These are phyloP conservation scores for Echeneis naucrates DNA, from an alignment of 2,797 vertebrate genomes.

Conservation along the genomic window DNA sequence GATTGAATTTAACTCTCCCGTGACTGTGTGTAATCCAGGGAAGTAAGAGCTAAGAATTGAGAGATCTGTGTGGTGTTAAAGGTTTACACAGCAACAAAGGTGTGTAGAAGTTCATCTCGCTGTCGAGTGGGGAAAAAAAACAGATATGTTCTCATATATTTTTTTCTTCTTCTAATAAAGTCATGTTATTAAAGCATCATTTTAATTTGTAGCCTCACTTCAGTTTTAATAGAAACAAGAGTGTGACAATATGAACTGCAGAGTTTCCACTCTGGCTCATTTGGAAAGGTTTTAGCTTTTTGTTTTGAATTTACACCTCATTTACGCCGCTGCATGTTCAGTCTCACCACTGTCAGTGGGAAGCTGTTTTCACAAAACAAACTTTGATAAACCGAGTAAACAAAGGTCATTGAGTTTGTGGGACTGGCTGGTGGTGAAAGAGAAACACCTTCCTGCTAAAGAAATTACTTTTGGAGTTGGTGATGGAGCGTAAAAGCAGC, in stretches of 20 bases:
- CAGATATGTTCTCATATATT: too few species aligned
- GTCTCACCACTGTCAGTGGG: not conserved
- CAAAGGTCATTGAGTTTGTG: not conserved
- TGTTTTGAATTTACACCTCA: constrained; percentile 9
- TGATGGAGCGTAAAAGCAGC: not conserved
- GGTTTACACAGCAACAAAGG: constrained; percentile 16
- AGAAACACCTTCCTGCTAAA: not conserved
- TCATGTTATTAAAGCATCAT: too few species aligned
- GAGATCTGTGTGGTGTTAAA: not conserved
- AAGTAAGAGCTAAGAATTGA: not conserved
- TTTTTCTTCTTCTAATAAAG: not conserved
- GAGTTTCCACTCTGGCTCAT: not conserved
- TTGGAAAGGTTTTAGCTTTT: constrained; percentile 1
- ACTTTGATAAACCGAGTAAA: not conserved
- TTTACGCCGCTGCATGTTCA: not conserved
- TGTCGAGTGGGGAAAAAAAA: too few species aligned
- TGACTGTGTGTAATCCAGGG: not conserved
- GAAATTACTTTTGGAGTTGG: not conserved
- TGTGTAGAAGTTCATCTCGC: too few species aligned
- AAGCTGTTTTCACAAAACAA: constrained; percentile 8
- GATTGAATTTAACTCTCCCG: constrained; percentile 9
- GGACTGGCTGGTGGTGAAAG: not conserved
- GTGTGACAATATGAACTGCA: not conserved
- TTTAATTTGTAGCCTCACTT: too few species aligned
- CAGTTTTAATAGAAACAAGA: not conserved